These are phyloP conservation scores for Prorops nasuta DNA, from an alignment of 1,140 invertebrate species.

Conservation along the genomic window DNA sequence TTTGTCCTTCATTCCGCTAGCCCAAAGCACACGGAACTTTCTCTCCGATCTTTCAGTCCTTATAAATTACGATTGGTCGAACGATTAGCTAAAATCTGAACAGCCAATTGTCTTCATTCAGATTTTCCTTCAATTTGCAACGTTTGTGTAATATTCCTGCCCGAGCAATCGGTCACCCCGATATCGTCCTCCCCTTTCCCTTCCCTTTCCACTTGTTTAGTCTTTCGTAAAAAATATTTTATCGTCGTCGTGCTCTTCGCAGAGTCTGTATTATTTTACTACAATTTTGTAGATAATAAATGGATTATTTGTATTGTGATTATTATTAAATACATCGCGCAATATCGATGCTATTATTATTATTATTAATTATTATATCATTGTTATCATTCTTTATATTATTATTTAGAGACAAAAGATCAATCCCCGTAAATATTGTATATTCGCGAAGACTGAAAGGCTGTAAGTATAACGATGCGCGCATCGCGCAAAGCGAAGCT, in stretches of 20 bases:
- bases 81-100: too few species aligned
- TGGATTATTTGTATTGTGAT: slow-evolving; percentile 19
- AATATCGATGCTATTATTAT: slow-evolving; percentile 25
- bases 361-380: slow-evolving; percentile 32
- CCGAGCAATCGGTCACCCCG: slow-evolving; percentile 14
- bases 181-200: slow-evolving; percentile 12
- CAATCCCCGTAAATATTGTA: slow-evolving; percentile 40
- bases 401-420: slow-evolving; percentile 34
- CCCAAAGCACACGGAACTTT: too few species aligned
- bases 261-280: slow-evolving; percentile 4
- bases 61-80: too few species aligned
- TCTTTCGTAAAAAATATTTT: slow-evolving; percentile 12
- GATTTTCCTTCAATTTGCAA: too few species aligned
- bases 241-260: slow-evolving; percentile 10
- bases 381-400: slow-evolving; percentile 42
- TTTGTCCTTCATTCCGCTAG: too few species aligned
- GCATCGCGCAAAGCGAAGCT: slow-evolving; percentile 25
- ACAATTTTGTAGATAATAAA: slow-evolving; percentile 19
- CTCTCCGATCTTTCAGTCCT: too few species aligned
- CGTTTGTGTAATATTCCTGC: too few species aligned
- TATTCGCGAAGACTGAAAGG: slow-evolving; percentile 56
- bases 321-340: slow-evolving; percentile 17
- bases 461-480: slow-evolving; percentile 46
- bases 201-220: slow-evolving; percentile 16
- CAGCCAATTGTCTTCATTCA: too few species aligned